Conservation (phyloP, 2,888 invertebrate genomes). For the Stenichneumon culpator region DNA sequence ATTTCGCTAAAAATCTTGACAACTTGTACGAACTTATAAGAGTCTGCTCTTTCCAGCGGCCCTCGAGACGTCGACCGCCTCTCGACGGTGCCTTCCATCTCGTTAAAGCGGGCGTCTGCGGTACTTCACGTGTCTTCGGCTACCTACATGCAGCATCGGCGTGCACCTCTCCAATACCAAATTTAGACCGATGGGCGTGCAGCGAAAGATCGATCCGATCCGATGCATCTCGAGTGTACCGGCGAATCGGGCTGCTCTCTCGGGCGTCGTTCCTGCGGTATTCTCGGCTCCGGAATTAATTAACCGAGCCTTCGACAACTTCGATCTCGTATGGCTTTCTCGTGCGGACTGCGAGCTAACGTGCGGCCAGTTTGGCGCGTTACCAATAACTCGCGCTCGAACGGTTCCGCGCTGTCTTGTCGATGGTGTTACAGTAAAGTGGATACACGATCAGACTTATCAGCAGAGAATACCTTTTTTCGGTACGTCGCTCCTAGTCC, state of each 20-base stretch:
- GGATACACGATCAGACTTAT: neutral
- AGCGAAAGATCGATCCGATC: slow-evolving; percentile 23
- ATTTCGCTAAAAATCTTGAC: no score
- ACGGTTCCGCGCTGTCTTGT: slow-evolving; percentile 21
- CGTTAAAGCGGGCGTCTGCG: neutral
- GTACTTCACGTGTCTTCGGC: neutral
- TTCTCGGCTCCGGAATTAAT: slow-evolving; percentile 48
- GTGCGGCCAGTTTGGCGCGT: slow-evolving; percentile 20
- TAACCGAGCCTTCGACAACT: slow-evolving; percentile 51
- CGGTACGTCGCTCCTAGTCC: slow-evolving; percentile 13
- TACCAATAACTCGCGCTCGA: slow-evolving; percentile 41
- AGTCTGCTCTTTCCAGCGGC: neutral
- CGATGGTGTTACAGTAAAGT: neutral
- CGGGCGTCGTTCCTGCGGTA: slow-evolving; percentile 14
- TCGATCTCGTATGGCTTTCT: slow-evolving; percentile 42
- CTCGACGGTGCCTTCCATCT: neutral
- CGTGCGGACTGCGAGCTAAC: slow-evolving; percentile 18
- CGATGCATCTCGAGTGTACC: slow-evolving; percentile 23
- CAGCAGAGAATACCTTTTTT: slow-evolving; percentile 17
- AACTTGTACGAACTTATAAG: neutral
- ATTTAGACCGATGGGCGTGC: slow-evolving; percentile 12
- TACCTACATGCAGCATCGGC: neutral
- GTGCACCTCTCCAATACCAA: slow-evolving; percentile 12
- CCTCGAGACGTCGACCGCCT: neutral
- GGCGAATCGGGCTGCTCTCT: slow-evolving; percentile 23